Evolutionary conservation across 2,888 invertebrate species (phyloP).

Genomic region (Phlogophora meticulosa): DNA sequence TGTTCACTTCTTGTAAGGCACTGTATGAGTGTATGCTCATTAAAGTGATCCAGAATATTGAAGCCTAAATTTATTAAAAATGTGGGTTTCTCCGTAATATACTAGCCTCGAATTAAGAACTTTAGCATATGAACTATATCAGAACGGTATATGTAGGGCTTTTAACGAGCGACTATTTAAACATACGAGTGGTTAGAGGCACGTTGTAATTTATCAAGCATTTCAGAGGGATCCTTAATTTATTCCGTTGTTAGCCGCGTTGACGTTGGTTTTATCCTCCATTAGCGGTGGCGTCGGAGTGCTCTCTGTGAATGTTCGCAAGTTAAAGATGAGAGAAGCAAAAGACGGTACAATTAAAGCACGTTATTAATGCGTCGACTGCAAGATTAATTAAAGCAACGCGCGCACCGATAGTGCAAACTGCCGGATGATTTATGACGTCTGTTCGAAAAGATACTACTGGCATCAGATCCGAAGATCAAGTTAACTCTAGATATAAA

Average conservation of each 20-base stretch:
- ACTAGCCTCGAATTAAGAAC: slow-evolving; percentile 43
- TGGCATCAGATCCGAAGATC: slow-evolving; percentile 66
- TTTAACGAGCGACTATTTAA: slow-evolving; percentile 71
- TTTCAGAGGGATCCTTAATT: slow-evolving; percentile 80
- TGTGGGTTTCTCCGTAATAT: slow-evolving; percentile 30
- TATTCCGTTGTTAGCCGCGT: slow-evolving; percentile 79
- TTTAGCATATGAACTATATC: slow-evolving; percentile 55
- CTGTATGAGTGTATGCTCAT: slow-evolving; percentile 25
- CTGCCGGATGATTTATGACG: slow-evolving; percentile 73
- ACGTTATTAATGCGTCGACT: slow-evolving; percentile 77
- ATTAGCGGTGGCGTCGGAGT: slow-evolving; percentile 74
- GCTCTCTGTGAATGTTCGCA: slow-evolving; percentile 64
- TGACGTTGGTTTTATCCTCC: slow-evolving; percentile 83
- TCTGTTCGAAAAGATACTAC: slow-evolving; percentile 67
- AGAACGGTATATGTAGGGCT: slow-evolving; percentile 58
- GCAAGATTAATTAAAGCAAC: slow-evolving; percentile 78
- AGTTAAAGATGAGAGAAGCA: slow-evolving; percentile 74
- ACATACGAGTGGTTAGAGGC: slow-evolving; percentile 73
- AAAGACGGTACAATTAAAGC: slow-evolving; percentile 76
- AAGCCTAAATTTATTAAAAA: slow-evolving; percentile 44
- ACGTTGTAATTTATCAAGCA: slow-evolving; percentile 79
- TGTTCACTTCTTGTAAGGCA: slow-evolving; percentile 27
- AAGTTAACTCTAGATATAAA: slow-evolving; percentile 61
- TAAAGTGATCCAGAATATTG: slow-evolving; percentile 25
- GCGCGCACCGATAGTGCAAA: slow-evolving; percentile 73